Percentiles rank a stretch among this genome's conserved stretches.
phyloP scores from a whole-genome alignment of 2,113 vertebrate species.

The Thryonomys swinderianus region DNA sequence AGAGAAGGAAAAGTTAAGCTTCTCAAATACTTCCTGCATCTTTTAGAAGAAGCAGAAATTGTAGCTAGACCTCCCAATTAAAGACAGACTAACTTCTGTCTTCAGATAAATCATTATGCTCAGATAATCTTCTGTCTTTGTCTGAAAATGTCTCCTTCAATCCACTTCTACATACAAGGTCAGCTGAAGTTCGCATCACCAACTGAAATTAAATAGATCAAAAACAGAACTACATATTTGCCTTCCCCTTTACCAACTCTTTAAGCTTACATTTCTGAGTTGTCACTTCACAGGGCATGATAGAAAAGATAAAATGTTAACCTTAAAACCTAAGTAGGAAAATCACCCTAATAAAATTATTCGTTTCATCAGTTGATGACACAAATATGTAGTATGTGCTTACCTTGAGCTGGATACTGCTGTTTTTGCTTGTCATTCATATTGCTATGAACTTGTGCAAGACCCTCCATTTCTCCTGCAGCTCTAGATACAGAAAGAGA shows the following conservation, averaged over 20 bases:
- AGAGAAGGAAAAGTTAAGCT: slow-evolving; percentile 52
- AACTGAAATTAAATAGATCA: slow-evolving; percentile 41
- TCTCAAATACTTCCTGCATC: slow-evolving; percentile 27
- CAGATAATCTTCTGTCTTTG: slow-evolving; percentile 23
- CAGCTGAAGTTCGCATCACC: background rate
- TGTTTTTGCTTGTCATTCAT: background rate
- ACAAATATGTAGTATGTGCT: background rate
- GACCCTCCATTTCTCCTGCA: background rate
- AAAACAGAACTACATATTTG: background rate
- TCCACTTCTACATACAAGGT: slow-evolving; percentile 4
- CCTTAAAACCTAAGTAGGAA: background rate
- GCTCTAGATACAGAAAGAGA: background rate
- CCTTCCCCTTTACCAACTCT: background rate
- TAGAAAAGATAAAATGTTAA: slow-evolving; percentile 34
- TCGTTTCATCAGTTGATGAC: background rate
- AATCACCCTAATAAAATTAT: background rate
- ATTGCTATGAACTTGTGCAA: background rate
- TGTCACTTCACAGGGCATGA: slow-evolving; percentile 36
- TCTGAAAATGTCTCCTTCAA: background rate
- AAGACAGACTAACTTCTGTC: background rate
- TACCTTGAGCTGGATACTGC: background rate
- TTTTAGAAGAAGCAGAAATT: background rate
- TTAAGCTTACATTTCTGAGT: slow-evolving; percentile 12
- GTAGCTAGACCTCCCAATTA: slow-evolving; percentile 43
- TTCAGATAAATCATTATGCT: slow-evolving; percentile 47